These are phyloP conservation scores for Rhagonycha fulva DNA, from an alignment of 2,888 invertebrate species.

Conservation along the genomic window DNA sequence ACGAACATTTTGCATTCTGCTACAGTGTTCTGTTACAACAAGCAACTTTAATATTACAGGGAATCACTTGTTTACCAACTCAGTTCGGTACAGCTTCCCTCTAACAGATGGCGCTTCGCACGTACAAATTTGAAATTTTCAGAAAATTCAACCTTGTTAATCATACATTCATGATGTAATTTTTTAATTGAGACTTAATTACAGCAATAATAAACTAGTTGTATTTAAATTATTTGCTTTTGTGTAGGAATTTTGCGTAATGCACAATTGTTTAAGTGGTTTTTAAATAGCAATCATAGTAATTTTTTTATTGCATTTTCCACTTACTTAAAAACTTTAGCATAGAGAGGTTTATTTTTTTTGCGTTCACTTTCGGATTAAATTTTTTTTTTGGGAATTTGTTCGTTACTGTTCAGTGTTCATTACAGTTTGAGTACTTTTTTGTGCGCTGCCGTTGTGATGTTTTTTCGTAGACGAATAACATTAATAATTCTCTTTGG, in stretches of 20 bases:
- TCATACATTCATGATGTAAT: slow-evolving; percentile 19
- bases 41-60: not conserved
- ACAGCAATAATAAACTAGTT: slow-evolving; percentile 18
- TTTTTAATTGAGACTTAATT: slow-evolving; percentile 21
- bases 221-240: slow-evolving; percentile 23
- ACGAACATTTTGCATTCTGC: no score
- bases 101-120: not conserved
- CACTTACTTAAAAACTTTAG: not conserved
- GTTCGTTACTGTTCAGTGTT: not conserved
- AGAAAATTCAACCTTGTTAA: slow-evolving; percentile 13
- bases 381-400: not conserved
- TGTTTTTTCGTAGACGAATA: not conserved
- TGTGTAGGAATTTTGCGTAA: slow-evolving; percentile 16
- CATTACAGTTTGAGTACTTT: not conserved
- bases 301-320: not conserved
- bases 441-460: not conserved
- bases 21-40: not conserved
- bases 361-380: not conserved
- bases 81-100: not conserved
- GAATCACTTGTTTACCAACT: not conserved
- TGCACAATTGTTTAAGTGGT: slow-evolving; percentile 8
- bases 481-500: not conserved
- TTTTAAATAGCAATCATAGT: not conserved
- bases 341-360: not conserved
- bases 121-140: not conserved